A percentile compares a stretch with the other conserved stretches of the same genome.
These are phyloP conservation scores for Pelecanus crispus DNA, from an alignment of 2,113 vertebrate species.

Conservation along the genomic window DNA sequence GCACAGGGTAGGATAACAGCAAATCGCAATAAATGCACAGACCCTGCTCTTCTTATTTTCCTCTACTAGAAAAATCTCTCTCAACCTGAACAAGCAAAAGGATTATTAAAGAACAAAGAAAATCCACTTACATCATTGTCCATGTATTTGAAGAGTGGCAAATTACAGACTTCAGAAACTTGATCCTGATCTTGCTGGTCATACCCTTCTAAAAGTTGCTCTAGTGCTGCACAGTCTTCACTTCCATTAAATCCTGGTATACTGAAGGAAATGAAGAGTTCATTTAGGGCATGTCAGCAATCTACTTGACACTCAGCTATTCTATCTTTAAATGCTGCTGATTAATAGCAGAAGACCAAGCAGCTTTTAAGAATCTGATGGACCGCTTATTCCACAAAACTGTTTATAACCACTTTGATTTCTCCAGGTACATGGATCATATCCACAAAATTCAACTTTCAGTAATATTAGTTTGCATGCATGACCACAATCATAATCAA, in stretches of 20 bases:
- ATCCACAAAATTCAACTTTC: not conserved
- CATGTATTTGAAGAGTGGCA: conserved; percentile 97
- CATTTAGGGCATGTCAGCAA: not conserved
- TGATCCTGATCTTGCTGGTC: conserved; percentile 97
- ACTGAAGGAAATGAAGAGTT: conserved; percentile 64
- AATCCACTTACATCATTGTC: conserved; percentile 92
- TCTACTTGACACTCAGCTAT: not conserved
- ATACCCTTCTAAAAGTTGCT: conserved; percentile 90
- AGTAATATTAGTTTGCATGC: not conserved
- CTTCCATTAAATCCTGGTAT: conserved; percentile 94
- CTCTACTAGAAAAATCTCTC: not conserved
- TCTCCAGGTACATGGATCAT: not conserved
- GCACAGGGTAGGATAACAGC: not conserved
- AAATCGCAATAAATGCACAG: not conserved
- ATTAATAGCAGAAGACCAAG: not conserved
- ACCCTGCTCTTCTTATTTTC: not conserved
- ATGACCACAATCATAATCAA: not conserved
- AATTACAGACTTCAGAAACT: conserved; percentile 89
- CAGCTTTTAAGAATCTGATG: not conserved
- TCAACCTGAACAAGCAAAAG: not conserved
- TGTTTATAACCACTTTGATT: not conserved
- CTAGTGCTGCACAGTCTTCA: conserved; percentile 89
- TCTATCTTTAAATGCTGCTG: not conserved
- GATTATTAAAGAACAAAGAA: not conserved
- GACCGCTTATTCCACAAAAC: not conserved